Percentiles rank a stretch among this genome's conserved stretches.
phyloP scores from a whole-genome alignment of 2,888 invertebrate species.

The Machimus atricapillus region DNA sequence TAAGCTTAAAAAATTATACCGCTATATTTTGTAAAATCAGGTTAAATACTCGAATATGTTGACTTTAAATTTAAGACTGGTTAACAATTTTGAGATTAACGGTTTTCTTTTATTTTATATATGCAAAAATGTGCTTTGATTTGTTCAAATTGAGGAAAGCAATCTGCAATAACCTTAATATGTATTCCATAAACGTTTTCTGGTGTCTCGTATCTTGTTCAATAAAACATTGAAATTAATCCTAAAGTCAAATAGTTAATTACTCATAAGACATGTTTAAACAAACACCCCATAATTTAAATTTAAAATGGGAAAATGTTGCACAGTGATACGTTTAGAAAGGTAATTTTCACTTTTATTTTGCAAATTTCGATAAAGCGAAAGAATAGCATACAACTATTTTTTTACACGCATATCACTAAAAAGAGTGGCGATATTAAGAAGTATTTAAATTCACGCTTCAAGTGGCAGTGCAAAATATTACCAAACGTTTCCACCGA shows the following conservation, averaged over 20 bases:
- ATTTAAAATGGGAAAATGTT: not conserved
- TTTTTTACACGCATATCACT: not conserved
- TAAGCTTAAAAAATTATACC: no score
- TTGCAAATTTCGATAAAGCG: not conserved
- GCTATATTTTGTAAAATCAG: no score
- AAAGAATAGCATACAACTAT: not conserved
- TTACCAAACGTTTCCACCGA: not conserved
- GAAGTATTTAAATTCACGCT: not conserved
- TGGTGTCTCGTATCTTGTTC: no score
- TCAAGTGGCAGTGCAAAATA: not conserved
- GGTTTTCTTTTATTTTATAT: no score
- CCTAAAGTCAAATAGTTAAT: not conserved
- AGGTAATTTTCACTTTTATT: not conserved
- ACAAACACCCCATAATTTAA: not conserved
- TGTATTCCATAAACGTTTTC: no score
- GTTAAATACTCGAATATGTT: no score
- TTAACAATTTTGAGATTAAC: no score
- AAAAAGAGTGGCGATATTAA: not conserved
- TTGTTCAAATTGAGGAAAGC: no score
- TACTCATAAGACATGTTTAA: not conserved
- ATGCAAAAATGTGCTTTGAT: no score
- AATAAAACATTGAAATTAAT: not conserved
- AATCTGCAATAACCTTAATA: no score
- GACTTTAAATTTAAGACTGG: no score
- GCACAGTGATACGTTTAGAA: not conserved